These are phyloP conservation scores for Pecten maximus DNA, from an alignment of 2,888 invertebrate species.

Conservation along the genomic window DNA sequence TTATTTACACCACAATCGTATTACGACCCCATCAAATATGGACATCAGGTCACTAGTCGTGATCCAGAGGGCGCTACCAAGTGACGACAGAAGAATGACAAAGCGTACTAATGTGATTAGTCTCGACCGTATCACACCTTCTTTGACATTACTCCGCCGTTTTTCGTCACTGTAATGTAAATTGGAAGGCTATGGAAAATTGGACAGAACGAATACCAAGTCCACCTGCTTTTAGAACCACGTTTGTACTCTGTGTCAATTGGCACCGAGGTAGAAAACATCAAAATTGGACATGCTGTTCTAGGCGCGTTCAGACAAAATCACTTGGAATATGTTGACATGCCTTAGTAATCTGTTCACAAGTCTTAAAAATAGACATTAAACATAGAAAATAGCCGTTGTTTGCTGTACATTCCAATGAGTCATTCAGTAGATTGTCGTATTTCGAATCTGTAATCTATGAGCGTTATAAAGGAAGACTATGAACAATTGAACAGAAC, in stretches of 20 bases:
- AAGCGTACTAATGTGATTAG: constrained; percentile 35
- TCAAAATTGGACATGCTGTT: not conserved
- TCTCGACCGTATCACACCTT: constrained; percentile 35
- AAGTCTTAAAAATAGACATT: no score
- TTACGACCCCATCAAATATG: constrained; percentile 23
- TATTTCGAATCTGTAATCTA: no score
- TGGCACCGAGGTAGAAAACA: not conserved
- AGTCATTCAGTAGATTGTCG: no score
- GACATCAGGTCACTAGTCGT: constrained; percentile 17
- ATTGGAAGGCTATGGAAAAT: constrained; percentile 25
- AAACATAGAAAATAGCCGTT: no score
- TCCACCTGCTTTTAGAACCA: not conserved
- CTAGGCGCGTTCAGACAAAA: no score
- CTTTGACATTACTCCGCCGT: not conserved
- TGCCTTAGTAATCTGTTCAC: no score
- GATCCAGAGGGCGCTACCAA: constrained; percentile 21
- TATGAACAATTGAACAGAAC: no score
- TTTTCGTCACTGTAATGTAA: constrained; percentile 1
- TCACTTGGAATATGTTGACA: no score
- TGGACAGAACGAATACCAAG: not conserved
- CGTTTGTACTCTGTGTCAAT: not conserved
- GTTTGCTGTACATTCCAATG: no score
- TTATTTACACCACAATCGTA: constrained; percentile 21
- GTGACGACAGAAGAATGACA: constrained; percentile 31
- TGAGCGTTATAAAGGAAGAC: no score